phyloP scores from a whole-genome alignment of 2,113 vertebrate genomes.

The Sialia sialis region DNA sequence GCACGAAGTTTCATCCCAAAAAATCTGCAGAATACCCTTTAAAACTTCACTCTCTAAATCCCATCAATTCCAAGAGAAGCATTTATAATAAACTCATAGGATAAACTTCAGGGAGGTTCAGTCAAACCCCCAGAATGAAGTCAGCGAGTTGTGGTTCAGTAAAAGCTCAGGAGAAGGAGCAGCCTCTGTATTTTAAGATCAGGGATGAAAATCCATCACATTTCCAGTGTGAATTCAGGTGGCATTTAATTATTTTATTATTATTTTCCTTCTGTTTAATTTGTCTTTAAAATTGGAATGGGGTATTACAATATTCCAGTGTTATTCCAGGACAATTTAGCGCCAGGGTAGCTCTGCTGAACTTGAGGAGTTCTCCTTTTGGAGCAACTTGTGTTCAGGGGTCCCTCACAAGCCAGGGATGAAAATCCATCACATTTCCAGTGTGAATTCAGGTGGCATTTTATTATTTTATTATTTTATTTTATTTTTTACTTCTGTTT shows the following conservation, averaged over 20 bases:
- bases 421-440: too few relatives aligned
- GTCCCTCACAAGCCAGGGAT: too few relatives aligned
- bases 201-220: background rate
- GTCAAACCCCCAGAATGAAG: background rate
- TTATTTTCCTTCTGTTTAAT: background rate
- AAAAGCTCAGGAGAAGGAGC: background rate
- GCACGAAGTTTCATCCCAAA: background rate
- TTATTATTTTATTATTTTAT: too few relatives aligned
- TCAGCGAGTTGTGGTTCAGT: background rate
- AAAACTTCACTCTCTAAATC: background rate
- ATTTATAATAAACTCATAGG: background rate
- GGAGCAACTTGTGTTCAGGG: background rate
- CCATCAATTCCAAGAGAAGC: background rate
- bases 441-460: too few relatives aligned
- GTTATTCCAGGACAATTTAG: background rate
- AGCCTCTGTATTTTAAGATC: background rate
- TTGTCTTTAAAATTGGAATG: background rate
- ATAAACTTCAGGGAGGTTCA: background rate
- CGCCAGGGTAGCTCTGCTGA: background rate
- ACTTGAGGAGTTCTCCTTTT: background rate
- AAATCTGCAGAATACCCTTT: background rate
- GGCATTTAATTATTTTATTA: background rate
- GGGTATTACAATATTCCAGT: rapidly evolving
- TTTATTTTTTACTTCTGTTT: too few relatives aligned
- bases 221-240: background rate